Evolutionary conservation across 37 sponge, comb jelly and placozoan species (phyloP), one percentile per base, ranked within the genome.

Genomic region (Halisarca cf. caerulea): DNA sequence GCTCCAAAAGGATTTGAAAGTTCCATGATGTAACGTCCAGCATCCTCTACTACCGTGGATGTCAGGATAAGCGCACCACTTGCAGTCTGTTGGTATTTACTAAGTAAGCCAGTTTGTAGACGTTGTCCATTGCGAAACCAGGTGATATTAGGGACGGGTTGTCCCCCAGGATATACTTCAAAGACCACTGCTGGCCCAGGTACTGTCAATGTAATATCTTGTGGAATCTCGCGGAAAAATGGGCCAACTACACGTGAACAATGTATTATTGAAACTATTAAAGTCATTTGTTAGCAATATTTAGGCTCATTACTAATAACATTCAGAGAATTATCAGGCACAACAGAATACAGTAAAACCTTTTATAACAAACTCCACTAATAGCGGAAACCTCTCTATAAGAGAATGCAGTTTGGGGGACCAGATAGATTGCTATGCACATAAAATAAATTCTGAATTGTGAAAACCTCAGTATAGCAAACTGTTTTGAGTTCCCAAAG

Each of bases 181-280:
- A 81, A 87, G 2, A 24, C 55, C 44, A 72, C 82, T n/a, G 71
- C n/a, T 20, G 37, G 58, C 0, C 87, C 87, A 41, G 87, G 87
- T 58, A 39, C 3, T 0, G 25, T 39, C 14, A 87, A 21, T 1
- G 7, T 3, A 30, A 86, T 36, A 7, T 82, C 82, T 1, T 41
- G 73, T 24, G 82, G 82, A 6, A 20, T n/a, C 0, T 41, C 60
- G 21, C 0, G 28, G 75, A 38, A 82, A 44, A 37, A 43, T 24
- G 85, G 85, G 28, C 32, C 24, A 14, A 51, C 85, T 73, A 34
- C 14, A 44, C 9, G 6, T 14, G 24, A 24, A 42, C 66, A 27
- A 43, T 6, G 39, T 54, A 69, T 44, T 17, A 25, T 15, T 32
- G 66, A n/a, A 24, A 33, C 5, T 7, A 25, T 25, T 11, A 17